Base-by-base conservation (phyloP, 2,888 invertebrate genomes). In the Pseudococcus viburni region DNA sequence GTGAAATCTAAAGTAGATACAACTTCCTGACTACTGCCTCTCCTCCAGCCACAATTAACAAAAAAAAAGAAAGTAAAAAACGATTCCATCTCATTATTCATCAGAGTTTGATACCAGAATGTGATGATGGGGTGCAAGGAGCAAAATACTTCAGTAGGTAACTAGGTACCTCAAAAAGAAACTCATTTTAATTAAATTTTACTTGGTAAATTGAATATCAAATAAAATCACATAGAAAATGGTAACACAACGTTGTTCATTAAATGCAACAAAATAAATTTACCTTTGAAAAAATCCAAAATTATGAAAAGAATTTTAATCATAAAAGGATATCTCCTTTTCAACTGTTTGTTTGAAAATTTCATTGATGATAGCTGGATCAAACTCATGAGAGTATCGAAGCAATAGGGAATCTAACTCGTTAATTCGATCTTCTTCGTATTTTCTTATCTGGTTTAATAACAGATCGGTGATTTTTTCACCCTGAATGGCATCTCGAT, bases 401-500 rank as follows among this genome's bases (percentile, higher is more conserved):
- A 59, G 42, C 5, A 85, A 64, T 17, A 85, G 15, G 33, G 85
- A 12, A 64, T 85, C 64, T 15, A 85, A 12, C 64, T 85, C 85
- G 12, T 8, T 15, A 2, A 77, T 42, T 39, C 15, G 33, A 33
- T 77, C 39, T 42, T 39, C 33, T 42, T 77, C 77, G n/a, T 42
- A 77, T 39, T 77, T n/a, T 42, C 77, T 33, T 6, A 77, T 17
- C 39, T 39, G 8, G 42, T 33, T 42, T 1, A 77, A n/a, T 6
- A 77, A 8, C 15, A 42, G 12, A 26, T 77, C 64, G 42, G 33
- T 42, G 15, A 68, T 33, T 59, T 85, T 85, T 0, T 59, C 11
- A 46, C 33, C 26, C 17, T 51, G 85, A 42, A 84, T 77, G 11
- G 90, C 88, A 83, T 73, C 83, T 83, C 88, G 68, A 77, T 89